Evolutionary conservation across 2,797 vertebrate genomes (phyloP).

Genomic region (Lutjanus campechanus): DNA sequence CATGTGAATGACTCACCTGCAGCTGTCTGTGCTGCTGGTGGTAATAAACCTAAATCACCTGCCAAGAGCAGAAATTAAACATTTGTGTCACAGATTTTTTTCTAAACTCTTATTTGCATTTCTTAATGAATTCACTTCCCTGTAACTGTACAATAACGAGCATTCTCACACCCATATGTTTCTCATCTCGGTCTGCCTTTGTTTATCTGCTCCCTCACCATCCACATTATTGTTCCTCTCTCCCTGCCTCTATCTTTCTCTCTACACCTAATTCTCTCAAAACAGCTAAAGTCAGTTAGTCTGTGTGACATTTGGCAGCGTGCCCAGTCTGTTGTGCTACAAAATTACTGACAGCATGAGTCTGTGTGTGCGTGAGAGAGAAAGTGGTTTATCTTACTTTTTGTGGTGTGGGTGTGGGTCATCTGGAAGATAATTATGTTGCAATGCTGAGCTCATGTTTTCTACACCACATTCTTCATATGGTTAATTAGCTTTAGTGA

Average conservation of each 20-base stretch:
- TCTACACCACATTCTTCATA: constrained; percentile 38
- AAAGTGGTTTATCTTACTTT: constrained; percentile 26
- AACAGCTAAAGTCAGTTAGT: constrained; percentile 40
- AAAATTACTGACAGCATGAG: constrained; percentile 34
- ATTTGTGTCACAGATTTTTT: constrained; percentile 15
- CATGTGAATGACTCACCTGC: constrained; percentile 14
- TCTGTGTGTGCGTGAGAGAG: not conserved
- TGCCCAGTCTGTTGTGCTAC: constrained; percentile 32
- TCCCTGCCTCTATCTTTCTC: not conserved
- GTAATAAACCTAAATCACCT: constrained; percentile 34
- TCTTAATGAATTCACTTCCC: constrained; percentile 36
- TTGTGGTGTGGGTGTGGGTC: constrained; percentile 20
- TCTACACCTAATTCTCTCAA: constrained; percentile 34
- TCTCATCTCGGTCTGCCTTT: constrained; percentile 42
- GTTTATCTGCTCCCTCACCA: constrained; percentile 38
- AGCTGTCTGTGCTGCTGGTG: constrained; percentile 10
- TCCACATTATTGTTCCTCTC: not conserved
- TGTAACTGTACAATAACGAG: constrained; percentile 25
- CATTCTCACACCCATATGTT: constrained; percentile 39
- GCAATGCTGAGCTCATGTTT: constrained; percentile 52
- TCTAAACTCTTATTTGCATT: constrained; percentile 38
- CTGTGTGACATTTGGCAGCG: constrained; percentile 35
- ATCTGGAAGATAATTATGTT: constrained; percentile 56
- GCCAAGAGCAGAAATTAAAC: constrained; percentile 4
- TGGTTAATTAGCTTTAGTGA: constrained; percentile 51